Percentiles rank a stretch among this genome's conserved stretches.
Conservation (phyloP, 2,797 vertebrate species). For the Adrianichthys oophorus region DNA sequence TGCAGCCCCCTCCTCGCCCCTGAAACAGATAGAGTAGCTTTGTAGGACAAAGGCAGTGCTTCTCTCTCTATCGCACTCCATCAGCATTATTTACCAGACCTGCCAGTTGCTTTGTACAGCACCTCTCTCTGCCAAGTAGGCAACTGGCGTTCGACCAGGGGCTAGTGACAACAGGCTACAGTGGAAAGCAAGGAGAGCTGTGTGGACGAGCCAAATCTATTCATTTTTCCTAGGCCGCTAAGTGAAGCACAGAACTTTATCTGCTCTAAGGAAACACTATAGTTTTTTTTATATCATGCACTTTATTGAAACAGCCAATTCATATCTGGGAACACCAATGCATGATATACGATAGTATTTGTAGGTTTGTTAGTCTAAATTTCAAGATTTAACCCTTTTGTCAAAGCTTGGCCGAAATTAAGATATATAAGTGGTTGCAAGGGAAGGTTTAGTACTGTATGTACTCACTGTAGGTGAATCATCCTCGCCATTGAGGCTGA, state of each 20-base stretch:
- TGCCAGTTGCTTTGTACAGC: constrained; percentile 82
- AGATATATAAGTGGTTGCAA: constrained; percentile 27
- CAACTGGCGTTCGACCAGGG: constrained; percentile 79
- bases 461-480: constrained; percentile 41
- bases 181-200: constrained; percentile 77
- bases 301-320: too few species aligned
- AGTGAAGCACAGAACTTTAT: constrained; percentile 69
- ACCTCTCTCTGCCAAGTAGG: constrained; percentile 82
- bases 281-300: too few species aligned
- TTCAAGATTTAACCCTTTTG: constrained; percentile 19
- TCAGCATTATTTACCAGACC: constrained; percentile 80
- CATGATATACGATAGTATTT: constrained; percentile 18
- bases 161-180: constrained; percentile 82
- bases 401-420: constrained; percentile 30
- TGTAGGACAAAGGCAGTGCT: constrained; percentile 76
- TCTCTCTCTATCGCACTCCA: constrained; percentile 77
- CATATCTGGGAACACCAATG: constrained; percentile 6
- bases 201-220: constrained; percentile 77
- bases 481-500: constrained; percentile 40
- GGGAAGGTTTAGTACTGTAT: constrained; percentile 10
- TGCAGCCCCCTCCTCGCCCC: constrained; percentile 50
- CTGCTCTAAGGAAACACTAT: constrained; percentile 48
- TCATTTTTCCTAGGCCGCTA: constrained; percentile 65
- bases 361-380: constrained; percentile 22
- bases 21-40: constrained; percentile 69